These are phyloP conservation scores for Tachina fera DNA, from an alignment of 2,888 invertebrate species.

Conservation along the genomic window DNA sequence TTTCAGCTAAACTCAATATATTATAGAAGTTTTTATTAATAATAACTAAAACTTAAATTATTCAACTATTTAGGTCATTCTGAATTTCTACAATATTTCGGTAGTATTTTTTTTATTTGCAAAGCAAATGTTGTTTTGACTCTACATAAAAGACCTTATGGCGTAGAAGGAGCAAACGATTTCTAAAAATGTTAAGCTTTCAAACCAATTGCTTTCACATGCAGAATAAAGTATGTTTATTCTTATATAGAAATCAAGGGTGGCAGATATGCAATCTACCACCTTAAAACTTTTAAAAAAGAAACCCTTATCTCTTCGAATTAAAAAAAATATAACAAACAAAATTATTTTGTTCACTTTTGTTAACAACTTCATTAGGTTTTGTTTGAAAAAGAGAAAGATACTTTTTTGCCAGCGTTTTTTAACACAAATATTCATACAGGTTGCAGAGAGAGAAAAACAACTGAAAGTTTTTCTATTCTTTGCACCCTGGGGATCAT, in stretches of 20 bases:
- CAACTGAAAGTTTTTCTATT: background rate
- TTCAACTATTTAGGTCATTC: too few species aligned
- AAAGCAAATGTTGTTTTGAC: too few species aligned
- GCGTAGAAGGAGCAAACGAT: background rate
- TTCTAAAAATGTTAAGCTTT: conserved; percentile 40
- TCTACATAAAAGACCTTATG: too few species aligned
- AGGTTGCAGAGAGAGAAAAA: conserved; percentile 33
- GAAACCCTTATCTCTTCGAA: background rate
- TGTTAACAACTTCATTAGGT: conserved; percentile 69
- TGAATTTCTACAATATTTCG: too few species aligned
- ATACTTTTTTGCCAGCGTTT: conserved; percentile 13
- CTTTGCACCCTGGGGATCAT: conserved; percentile 64
- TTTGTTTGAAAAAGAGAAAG: conserved; percentile 25
- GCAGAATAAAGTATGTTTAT: background rate
- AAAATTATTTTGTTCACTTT: conserved; percentile 49
- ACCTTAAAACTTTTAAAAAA: too few species aligned
- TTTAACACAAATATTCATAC: conserved; percentile 57
- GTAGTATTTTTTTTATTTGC: too few species aligned
- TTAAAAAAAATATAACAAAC: too few species aligned
- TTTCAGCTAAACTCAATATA: too few species aligned
- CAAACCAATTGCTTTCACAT: conserved; percentile 49
- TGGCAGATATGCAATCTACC: too few species aligned
- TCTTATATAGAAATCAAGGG: background rate
- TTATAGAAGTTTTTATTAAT: too few species aligned
- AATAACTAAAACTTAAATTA: too few species aligned